Evolutionary conservation across 2,797 vertebrate genomes (phyloP), one percentile per base, ranked within the genome.

Genomic region (Nyctibius grandis): DNA sequence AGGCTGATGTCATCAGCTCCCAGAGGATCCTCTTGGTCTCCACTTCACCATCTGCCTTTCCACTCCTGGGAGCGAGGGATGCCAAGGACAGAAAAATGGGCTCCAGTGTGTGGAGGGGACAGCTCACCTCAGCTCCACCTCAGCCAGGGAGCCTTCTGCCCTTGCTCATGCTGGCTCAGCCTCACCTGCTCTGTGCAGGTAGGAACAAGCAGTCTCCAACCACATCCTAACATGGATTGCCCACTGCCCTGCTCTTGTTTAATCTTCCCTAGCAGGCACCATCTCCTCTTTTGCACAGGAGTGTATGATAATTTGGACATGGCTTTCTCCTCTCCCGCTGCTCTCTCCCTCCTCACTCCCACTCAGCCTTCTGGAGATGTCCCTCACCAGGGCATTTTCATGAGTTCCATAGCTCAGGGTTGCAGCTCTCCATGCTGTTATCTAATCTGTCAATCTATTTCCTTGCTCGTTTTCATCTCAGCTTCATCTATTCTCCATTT

Each of bases 31-130:
- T 73, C 47, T 31, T 28, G 59, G 17, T 56, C 74, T 76, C 54
- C 1, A 7, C 72, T 88, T 47, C 33, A 38, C 40, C 54, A 36
- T 61, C 69, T 79, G 78, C 45, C 50, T 53, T 16, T 48, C 45
- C 34, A 25, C 5, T 57, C 40, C 14, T 0, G 3, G 33, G 11
- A 19, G 3, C 5, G 28, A 68, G 65, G 61, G 60, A n/a, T 0
- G 1, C 64, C 12, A 59, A 14, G 53, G 31, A 33, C 7, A 33
- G 56, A 12, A 34, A 31, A 40, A 15, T 1, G 0, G 60, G 56
- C 26, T 63, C 12, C 42, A 26, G 15, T 6, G 38, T 1, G 10
- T 5, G 59, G 6, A 61, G 47, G 9, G 70, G 23, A 45, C 59
- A 28, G 67, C 17, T 7, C n/a, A 22, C 10, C 10, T n/a, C 53